Evolutionary conservation across 2,113 vertebrate genomes (phyloP), one percentile per base, ranked within the genome.

Genomic region (Syngnathoides biaculeatus): DNA sequence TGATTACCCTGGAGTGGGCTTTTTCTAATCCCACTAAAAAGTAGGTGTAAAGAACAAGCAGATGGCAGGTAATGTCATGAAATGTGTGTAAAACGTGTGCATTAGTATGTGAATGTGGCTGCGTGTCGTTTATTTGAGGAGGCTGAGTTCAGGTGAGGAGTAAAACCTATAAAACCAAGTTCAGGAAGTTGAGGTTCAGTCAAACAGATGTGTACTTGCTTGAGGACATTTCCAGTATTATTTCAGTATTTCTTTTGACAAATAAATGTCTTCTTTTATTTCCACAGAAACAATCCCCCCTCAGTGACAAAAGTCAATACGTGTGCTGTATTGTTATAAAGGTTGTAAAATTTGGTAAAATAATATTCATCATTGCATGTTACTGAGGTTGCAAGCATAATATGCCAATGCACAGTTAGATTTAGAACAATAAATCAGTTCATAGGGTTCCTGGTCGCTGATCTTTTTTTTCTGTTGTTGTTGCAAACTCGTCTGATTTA

Each of bases 161-260:
- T 57, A 47, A 63, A 65, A 74, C 39, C 22, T 65, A 52, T n/a
- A 40, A 67, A 15, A 64, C n/a, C 2, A 14, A 60, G 52, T 20
- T 3, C 12, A 57, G 58, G 75, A 71, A 50, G 69, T 78, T 24
- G 64, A 53, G 42, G 35, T 67, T 20, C 42, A 0, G 52, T 64
- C 56, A 72, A 75, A 80, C 81, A 86, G 74, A 81, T 83, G 79
- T 83, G 67, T 56, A 57, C 35, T 65, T 60, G 64, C 79, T 80
- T 55, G 24, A 68, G 68, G 75, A 82, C 26, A 84, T 67, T 60
- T 75, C 22, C 10, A 24, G 22, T 62, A 14, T 38, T 7, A 58
- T 19, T 30, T 35, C 26, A 58, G 56, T 38, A 38, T 59, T 38
- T 20, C 17, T 1, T 38, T 27, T 24, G 30, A 59, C 14, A 38